Evolutionary conservation across 2,888 invertebrate species (phyloP).

Genomic region (Xestobium rufovillosum): DNA sequence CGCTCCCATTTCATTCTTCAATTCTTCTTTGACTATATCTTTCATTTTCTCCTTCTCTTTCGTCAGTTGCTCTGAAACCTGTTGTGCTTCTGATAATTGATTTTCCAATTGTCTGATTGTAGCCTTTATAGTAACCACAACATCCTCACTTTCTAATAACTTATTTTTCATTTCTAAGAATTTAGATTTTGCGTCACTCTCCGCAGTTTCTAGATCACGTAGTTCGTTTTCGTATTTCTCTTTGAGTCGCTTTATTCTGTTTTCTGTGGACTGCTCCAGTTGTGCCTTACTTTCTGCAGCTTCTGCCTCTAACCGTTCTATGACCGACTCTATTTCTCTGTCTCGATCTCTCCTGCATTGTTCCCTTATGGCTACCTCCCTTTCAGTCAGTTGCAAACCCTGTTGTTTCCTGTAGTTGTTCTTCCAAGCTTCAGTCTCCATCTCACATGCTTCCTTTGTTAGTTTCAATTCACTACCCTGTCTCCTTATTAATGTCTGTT

Average conservation of each 20-base stretch:
- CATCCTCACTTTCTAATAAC: constrained; percentile 58
- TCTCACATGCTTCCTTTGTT: constrained; percentile 53
- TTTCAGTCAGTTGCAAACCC: constrained; percentile 52
- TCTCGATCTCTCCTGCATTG: constrained; percentile 68
- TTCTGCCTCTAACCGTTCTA: constrained; percentile 61
- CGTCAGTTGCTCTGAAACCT: constrained; percentile 46
- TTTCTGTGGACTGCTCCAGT: constrained; percentile 54
- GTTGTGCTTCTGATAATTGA: constrained; percentile 55
- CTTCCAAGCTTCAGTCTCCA: constrained; percentile 58
- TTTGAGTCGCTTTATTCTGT: constrained; percentile 51
- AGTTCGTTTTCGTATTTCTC: constrained; percentile 71
- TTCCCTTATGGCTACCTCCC: constrained; percentile 60
- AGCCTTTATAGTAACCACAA: constrained; percentile 50
- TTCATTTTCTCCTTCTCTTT: constrained; percentile 51
- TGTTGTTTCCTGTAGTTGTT: constrained; percentile 56
- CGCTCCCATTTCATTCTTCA: constrained; percentile 54
- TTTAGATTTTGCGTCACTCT: constrained; percentile 58
- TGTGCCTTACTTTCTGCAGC: constrained; percentile 52
- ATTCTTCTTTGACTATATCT: constrained; percentile 54
- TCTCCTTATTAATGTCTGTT: constrained; percentile 39
- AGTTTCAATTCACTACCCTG: constrained; percentile 49
- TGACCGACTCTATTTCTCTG: constrained; percentile 67
- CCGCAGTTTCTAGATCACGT: constrained; percentile 57
- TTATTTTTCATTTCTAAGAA: constrained; percentile 60
- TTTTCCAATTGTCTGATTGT: constrained; percentile 58